Percentiles rank a stretch among this genome's conserved stretches.
Conservation (phyloP, 23 tunicate genomes). For the Corella eumyota region DNA sequence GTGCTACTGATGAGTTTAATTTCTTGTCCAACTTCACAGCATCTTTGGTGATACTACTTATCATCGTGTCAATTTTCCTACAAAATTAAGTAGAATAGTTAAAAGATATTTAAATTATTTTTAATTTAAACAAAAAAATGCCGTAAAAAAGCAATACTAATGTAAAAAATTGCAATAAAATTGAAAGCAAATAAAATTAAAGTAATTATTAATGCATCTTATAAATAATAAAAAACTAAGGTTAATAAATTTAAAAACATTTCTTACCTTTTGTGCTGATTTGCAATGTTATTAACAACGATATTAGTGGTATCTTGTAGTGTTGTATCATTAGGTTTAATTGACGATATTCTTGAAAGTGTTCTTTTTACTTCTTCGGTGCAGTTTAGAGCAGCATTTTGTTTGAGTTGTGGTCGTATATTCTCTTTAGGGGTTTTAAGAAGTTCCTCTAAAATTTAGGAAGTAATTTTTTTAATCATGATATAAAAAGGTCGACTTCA, state of each 20-base stretch:
- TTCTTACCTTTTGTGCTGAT: neutral
- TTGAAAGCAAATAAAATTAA: too few relatives aligned
- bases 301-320: neutral
- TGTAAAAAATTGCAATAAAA: too few relatives aligned
- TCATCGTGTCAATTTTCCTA: constrained; percentile 56
- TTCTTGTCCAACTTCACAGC: constrained; percentile 22
- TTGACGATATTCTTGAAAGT: constrained; percentile 42
- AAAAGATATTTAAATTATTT: too few relatives aligned
- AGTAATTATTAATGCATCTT: too few relatives aligned
- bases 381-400: constrained; percentile 47
- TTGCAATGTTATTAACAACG: neutral
- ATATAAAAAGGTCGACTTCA: too few relatives aligned
- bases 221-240: too few relatives aligned
- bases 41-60: constrained; percentile 31
- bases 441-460: neutral
- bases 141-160: too few relatives aligned
- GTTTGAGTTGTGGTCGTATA: neutral
- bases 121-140: too few relatives aligned
- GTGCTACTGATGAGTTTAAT: constrained; percentile 17
- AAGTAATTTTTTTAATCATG: too few relatives aligned
- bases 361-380: constrained; percentile 87
- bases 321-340: constrained; percentile 6
- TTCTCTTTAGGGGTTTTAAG: constrained; percentile 24
- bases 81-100: too few relatives aligned
- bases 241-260: neutral